Base-by-base conservation (phyloP, 64 coral and sea anemone species). In the Dendrophyllia cribrosa region DNA sequence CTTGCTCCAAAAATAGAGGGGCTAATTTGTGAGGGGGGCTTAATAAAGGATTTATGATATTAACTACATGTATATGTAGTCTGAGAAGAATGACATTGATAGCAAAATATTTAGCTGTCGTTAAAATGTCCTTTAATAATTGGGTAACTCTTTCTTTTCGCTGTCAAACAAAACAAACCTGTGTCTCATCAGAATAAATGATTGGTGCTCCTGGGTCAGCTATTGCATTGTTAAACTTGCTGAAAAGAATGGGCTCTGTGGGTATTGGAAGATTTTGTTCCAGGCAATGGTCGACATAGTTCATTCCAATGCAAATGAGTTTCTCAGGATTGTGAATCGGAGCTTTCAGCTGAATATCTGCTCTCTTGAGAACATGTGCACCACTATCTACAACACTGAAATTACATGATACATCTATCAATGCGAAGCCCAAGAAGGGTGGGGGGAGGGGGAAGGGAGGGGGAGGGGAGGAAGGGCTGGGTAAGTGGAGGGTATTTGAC, bases 261-360 rank as follows among this genome's bases (percentile, higher is more conserved):
- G 97, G 97, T 51, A 96, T 88, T 78, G 97, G 97, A 24, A 58
- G n/a, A 66, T 99, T 99, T 75, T 96, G 94, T 59, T 99, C 97
- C 15, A 70, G 20, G 43, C 97, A 99, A 48, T 99, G 94, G 58
- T 99, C 97, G 60, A 75, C 88, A 86, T 99, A 99, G 71, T 99
- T 99, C 97, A 99, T 96, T 66, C 97, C 97, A 49, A 92, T 82
- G 43, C 97, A 96, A 55, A 99, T 91, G 9, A 99, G 58, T 76
- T 99, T 99, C 13, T 94, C 88, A 62, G 97, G 97, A 82, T 96
- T 91, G 59, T 94, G 59, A 86, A 99, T 99, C 66, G 97, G 97
- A 75, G 97, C 97, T 44, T 96, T 99, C 12, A 99, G 62, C 56
- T 94, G 76, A 56, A 99, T 34, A 11, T 93, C 74, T 1, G 76